Conservation (phyloP, 2,113 vertebrate genomes). For the Pogona vitticeps region DNA sequence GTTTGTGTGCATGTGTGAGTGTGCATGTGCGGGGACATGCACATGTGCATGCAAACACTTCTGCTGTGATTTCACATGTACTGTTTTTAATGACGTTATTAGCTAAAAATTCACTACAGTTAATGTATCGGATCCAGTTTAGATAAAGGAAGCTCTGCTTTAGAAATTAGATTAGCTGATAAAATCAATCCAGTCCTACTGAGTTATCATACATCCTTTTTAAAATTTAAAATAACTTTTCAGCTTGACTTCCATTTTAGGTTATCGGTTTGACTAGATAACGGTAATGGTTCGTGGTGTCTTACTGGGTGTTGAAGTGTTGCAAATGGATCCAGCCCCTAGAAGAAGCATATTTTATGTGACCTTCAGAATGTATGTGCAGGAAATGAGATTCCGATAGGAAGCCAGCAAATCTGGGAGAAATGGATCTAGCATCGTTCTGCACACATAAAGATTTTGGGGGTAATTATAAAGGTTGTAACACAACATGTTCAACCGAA, state of each 20-base stretch:
- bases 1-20: neutral
- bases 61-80: constrained; percentile 16
- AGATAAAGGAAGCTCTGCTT: neutral
- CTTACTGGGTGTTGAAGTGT: neutral
- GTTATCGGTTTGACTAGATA: neutral
- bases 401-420: neutral
- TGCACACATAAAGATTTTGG: too few species aligned
- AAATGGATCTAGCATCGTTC: neutral
- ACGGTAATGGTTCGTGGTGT: neutral
- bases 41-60: neutral
- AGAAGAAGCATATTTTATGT: neutral
- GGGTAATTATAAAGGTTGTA: too few species aligned
- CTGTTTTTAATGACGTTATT: constrained; percentile 54
- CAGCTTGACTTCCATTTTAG: neutral
- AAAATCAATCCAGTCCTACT: neutral
- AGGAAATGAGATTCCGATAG: neutral
- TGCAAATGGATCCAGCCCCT: neutral
- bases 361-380: neutral
- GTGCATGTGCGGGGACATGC: neutral
- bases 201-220: neutral
- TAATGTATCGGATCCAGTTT: neutral
- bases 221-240: neutral
- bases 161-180: neutral
- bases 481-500: too few species aligned
- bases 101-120: neutral